These are phyloP conservation scores for Ectemnius continuus DNA, from an alignment of 2,888 invertebrate genomes.

Conservation along the genomic window DNA sequence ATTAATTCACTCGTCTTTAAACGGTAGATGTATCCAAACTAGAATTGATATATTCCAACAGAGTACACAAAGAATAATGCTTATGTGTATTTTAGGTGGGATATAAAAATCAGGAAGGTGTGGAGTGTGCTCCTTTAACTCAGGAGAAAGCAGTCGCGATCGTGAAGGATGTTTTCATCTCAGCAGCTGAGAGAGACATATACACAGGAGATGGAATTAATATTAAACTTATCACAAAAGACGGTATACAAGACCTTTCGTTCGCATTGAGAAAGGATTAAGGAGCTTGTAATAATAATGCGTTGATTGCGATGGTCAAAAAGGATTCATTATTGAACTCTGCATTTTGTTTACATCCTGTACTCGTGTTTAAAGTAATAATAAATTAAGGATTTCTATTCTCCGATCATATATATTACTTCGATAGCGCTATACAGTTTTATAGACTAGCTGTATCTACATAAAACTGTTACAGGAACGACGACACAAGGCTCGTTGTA, in stretches of 20 bases:
- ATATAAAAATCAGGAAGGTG: slow-evolving; percentile 87
- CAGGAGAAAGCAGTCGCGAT: slow-evolving; percentile 90
- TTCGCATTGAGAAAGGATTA: slow-evolving; percentile 94
- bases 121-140: slow-evolving; percentile 82
- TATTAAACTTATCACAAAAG: slow-evolving; percentile 92
- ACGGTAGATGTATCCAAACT: neutral
- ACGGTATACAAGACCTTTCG: slow-evolving; percentile 86
- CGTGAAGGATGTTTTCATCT: slow-evolving; percentile 97
- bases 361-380: too few relatives aligned
- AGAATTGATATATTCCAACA: slow-evolving; percentile 4
- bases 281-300: slow-evolving; percentile 55
- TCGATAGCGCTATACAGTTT: neutral
- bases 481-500: slow-evolving; percentile 24
- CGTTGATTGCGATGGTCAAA: too few relatives aligned
- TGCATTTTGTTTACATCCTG: too few relatives aligned
- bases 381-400: too few relatives aligned
- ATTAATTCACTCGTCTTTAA: neutral
- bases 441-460: neutral
- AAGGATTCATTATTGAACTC: too few relatives aligned
- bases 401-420: neutral
- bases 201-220: slow-evolving; percentile 95
- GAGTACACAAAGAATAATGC: neutral
- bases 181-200: slow-evolving; percentile 98
- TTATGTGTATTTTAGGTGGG: slow-evolving; percentile 83
- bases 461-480: slow-evolving; percentile 13